Base-by-base conservation (phyloP, 2,797 vertebrate genomes). In the Toxotes lorentzi region DNA sequence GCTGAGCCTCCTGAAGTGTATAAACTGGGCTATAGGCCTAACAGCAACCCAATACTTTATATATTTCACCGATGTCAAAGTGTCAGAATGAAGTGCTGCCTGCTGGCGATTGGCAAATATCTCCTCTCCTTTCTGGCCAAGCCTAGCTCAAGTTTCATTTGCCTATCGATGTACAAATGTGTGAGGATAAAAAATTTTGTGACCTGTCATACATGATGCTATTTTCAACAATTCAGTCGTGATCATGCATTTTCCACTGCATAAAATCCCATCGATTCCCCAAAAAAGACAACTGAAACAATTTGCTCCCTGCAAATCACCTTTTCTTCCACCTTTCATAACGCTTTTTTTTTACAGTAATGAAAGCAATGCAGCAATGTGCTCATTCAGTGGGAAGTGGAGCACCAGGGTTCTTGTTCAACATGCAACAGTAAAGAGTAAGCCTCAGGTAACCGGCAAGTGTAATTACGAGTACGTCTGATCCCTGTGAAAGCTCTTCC, bases 31-130 rank as follows among this genome's bases (percentile, higher is more conserved):
- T 85, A 79, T 58, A 76, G 86, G 68, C 88, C 81, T 62, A 86
- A 90, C 90, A 78, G 94, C 88, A 94, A 94, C 92, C 86, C 90
- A 92, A 93, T 93, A 84, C 88, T 92, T 90, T 91, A 91, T 91
- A 91, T 91, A 92, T 92, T 93, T 89, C 83, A 81, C 88, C 38
- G 71, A 82, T 86, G 90, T 92, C 89, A 93, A 91, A 90, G 90
- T 91, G 90, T 91, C 91, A 94, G 84, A 80, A 91, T 89, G 90
- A 94, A 92, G 91, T 90, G 89, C 91, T 89, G 91, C 89, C 79
- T 79, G 83, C 89, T 82, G 76, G 81, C 90, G 85, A 85, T 91
- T 77, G 85, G 81, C 75, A 78, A 83, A 86, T 85, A 73, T 86
- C 90, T 76, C 60, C 84, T 82, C 81, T 83, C 78, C 74, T 81